Conservation (phyloP, 2,888 invertebrate species). For the Leptinotarsa haldemani region DNA sequence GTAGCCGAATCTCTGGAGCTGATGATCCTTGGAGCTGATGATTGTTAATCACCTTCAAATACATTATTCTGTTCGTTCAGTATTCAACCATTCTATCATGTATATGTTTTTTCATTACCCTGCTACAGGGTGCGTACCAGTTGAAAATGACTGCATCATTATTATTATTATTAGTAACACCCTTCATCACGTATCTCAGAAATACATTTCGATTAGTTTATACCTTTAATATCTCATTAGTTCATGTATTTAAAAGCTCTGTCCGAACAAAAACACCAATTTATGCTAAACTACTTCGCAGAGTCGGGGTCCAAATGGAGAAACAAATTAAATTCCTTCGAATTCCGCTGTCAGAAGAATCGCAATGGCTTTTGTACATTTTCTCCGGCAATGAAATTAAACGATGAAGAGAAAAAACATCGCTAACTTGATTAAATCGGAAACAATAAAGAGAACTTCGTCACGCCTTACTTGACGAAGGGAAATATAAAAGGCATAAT, state of each 20-base stretch:
- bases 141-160: too few species aligned
- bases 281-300: slow-evolving; percentile 41
- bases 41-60: too few species aligned
- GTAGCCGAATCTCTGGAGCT: too few species aligned
- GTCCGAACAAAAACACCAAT: slow-evolving; percentile 33
- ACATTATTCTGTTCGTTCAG: too few species aligned
- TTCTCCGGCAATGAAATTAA: slow-evolving; percentile 53
- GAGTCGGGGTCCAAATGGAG: slow-evolving; percentile 33
- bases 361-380: slow-evolving; percentile 47
- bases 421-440: slow-evolving; percentile 59
- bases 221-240: slow-evolving; percentile 2
- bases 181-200: too few species aligned
- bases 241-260: slow-evolving; percentile 13
- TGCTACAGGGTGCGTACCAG: too few species aligned
- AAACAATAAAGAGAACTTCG: slow-evolving; percentile 58
- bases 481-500: slow-evolving; percentile 24
- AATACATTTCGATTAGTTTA: too few species aligned
- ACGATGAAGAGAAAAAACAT: slow-evolving; percentile 48
- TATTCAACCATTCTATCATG: too few species aligned
- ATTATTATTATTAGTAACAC: too few species aligned
- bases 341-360: slow-evolving; percentile 35
- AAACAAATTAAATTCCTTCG: slow-evolving; percentile 41
- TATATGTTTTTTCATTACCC: too few species aligned
- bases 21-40: too few species aligned
- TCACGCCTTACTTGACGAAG: slow-evolving; percentile 49